Base-by-base conservation (phyloP, 2,888 invertebrate species). In the Hydriomena furcata region DNA sequence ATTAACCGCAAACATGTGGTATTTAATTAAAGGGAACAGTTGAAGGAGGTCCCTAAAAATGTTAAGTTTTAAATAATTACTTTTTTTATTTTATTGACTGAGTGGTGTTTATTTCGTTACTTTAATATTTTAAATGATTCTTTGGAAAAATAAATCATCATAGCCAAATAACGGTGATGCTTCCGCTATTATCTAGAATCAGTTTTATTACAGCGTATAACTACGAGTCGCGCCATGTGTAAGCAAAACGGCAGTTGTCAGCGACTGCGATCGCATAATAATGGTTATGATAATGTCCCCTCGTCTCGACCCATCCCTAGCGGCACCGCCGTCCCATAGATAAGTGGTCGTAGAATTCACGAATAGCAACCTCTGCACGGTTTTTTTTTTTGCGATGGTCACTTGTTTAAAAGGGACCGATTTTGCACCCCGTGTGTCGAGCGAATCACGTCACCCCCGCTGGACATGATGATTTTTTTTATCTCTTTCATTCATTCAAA, bases 201-300 rank as follows among this genome's bases (percentile, higher is more conserved):
- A 61, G 63, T 64, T 70, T 69, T 66, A 66, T 64, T 66, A 54
- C 55, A 54, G 60, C 66, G 61, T 65, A 60, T 59, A 24, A 11
- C 61, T 65, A 64, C 61, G 63, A 68, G 60, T 63, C 62, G 55
- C 61, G 64, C 64, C 73, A 71, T 71, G 72, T 71, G 71, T 62
- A 62, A 64, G 63, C 65, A 65, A 68, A 61, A 55, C 35, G 55
- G 50, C 52, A 52, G 71, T 68, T 71, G 71, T 70, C 70, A 69
- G 68, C 66, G 69, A 64, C 66, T 62, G 62, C 61, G 68, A 73
- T 75, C 69, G 67, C 66, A 71, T 71, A 72, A 47, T 55, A 57
- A 78, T 75, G 71, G 71, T 75, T 76, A 78, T 74, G 76, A 69
- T 78, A 76, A 78, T 78, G 60, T 58, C 65, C 67, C 67, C 61